Evolutionary conservation across 2,113 vertebrate genomes (phyloP).

Genomic region (Acrocephalus kingi): DNA sequence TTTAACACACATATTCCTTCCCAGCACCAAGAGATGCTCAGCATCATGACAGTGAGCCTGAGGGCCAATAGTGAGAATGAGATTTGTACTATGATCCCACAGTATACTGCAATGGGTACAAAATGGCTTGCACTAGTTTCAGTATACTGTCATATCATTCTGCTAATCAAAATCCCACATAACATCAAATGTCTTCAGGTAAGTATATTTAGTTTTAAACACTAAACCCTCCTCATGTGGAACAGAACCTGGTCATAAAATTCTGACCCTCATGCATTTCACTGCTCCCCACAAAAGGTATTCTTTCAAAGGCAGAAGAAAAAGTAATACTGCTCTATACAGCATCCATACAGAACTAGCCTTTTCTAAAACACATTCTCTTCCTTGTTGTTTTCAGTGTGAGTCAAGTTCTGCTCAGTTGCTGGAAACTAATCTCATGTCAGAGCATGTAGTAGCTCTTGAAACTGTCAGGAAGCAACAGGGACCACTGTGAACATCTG

Average conservation of each 20-base stretch:
- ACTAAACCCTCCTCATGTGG: background rate
- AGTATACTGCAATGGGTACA: background rate
- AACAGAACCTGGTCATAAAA: background rate
- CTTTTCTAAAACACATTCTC: background rate
- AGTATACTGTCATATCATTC: rapidly evolving
- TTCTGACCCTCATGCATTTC: background rate
- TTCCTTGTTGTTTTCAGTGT: background rate
- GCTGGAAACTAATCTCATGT: background rate
- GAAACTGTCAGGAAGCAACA: background rate
- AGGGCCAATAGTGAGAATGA: background rate
- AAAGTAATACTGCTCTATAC: background rate
- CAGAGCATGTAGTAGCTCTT: background rate
- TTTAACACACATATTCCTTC: background rate
- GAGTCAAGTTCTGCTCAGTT: background rate
- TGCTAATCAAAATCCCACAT: background rate
- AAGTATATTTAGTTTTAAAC: background rate
- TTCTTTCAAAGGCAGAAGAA: background rate
- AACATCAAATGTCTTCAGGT: background rate
- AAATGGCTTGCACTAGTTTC: background rate
- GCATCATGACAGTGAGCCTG: rapidly evolving
- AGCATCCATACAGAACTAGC: background rate
- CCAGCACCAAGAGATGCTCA: rapidly evolving
- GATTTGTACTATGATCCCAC: background rate
- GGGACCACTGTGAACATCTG: background rate
- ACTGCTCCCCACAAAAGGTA: background rate